phyloP scores from a whole-genome alignment of 1,140 invertebrate genomes.

The Ips nitidus region DNA sequence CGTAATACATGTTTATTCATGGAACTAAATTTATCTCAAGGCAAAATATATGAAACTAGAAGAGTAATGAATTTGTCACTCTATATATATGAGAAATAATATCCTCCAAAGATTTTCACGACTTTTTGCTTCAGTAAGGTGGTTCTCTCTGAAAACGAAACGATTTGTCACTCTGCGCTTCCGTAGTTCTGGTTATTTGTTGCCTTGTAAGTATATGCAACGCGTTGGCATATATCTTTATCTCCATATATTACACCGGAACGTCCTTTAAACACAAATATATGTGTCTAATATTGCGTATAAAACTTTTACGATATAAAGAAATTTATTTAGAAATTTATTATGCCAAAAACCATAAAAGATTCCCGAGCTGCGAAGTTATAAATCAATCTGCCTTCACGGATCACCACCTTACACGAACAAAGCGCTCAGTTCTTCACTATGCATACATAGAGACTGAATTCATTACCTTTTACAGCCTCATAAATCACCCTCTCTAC shows the following conservation, averaged over 20 bases:
- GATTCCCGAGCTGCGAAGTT: slow-evolving; percentile 13
- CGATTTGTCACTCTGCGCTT: slow-evolving; percentile 8
- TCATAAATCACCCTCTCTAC: slow-evolving; percentile 20
- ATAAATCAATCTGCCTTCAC: slow-evolving; percentile 21
- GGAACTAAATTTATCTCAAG: background rate
- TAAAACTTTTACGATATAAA: slow-evolving; percentile 1
- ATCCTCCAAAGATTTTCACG: background rate
- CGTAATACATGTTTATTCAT: slow-evolving; percentile 6
- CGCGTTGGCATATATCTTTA: background rate
- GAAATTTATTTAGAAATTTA: slow-evolving; percentile 3
- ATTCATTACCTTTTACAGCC: slow-evolving; percentile 24
- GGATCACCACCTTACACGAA: slow-evolving; percentile 21
- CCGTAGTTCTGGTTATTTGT: background rate
- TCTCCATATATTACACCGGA: slow-evolving; percentile 1
- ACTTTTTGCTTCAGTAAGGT: background rate
- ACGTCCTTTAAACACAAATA: background rate
- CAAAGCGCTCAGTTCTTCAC: slow-evolving; percentile 19
- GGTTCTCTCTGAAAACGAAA: slow-evolving; percentile 1
- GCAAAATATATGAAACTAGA: slow-evolving; percentile 4
- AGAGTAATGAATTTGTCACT: slow-evolving; percentile 3
- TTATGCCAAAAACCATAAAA: slow-evolving; percentile 6
- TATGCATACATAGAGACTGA: slow-evolving; percentile 26
- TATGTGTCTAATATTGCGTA: background rate
- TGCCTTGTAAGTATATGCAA: background rate
- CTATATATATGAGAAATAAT: background rate